Evolutionary conservation across 1,140 invertebrate species (phyloP).

Genomic region (Potamilus streckersoni): DNA sequence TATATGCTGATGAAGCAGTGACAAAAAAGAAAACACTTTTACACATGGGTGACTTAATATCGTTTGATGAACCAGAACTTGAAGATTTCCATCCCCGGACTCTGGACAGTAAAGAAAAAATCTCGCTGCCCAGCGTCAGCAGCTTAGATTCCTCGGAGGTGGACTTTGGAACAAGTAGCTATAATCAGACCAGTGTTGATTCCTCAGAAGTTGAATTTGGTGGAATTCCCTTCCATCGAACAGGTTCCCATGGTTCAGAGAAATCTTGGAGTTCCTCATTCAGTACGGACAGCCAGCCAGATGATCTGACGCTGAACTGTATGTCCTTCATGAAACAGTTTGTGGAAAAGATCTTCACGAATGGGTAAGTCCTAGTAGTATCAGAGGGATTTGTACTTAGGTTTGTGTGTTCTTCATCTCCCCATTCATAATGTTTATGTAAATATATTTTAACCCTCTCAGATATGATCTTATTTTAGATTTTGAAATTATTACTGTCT

Average conservation of each 20-base stretch:
- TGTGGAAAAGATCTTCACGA: conserved; percentile 76
- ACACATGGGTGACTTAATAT: conserved; percentile 57
- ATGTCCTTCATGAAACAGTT: conserved; percentile 81
- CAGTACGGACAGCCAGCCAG: conserved; percentile 78
- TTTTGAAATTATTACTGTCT: no score
- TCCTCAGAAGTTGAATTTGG: conserved; percentile 70
- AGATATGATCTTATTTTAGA: no score
- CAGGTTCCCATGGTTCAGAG: conserved; percentile 77
- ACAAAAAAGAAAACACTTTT: conserved; percentile 36
- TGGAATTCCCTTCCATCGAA: conserved; percentile 49
- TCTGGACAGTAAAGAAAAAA: conserved; percentile 3
- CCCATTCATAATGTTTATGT: no score
- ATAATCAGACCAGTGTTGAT: conserved; percentile 71
- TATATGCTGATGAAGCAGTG: conserved; percentile 12
- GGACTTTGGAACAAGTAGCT: conserved; percentile 28
- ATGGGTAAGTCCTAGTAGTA: conserved; percentile 37
- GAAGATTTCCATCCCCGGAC: conserved; percentile 26
- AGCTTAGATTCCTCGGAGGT: conserved; percentile 40
- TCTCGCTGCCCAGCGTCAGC: conserved; percentile 27
- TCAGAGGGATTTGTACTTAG: no score
- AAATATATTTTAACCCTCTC: no score
- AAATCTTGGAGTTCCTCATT: conserved; percentile 81
- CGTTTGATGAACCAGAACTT: conserved; percentile 54
- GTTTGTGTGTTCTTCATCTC: no score
- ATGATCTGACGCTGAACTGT: conserved; percentile 73